Percentiles rank a stretch among this genome's conserved stretches.
Evolutionary conservation across 1,140 invertebrate species (phyloP).

Genomic region (Pseudomyrmex sp.): DNA sequence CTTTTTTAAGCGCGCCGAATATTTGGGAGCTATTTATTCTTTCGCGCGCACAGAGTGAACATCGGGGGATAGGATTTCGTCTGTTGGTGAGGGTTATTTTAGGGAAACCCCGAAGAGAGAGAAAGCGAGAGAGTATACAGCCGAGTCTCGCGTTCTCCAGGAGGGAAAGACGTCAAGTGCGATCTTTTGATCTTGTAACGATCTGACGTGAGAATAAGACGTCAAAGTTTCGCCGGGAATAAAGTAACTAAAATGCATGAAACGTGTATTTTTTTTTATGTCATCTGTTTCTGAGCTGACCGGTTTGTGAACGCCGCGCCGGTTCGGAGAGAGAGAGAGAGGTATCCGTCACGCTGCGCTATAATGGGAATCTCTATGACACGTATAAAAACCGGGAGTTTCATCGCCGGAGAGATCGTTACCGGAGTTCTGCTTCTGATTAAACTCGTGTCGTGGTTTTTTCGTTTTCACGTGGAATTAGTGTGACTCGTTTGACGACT

Average conservation of each 20-base stretch:
- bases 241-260: constrained; percentile 47
- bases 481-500: neutral
- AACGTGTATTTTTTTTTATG: constrained; percentile 30
- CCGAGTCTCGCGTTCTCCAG: neutral
- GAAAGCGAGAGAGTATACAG: neutral
- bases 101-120: neutral
- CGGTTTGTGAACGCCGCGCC: neutral
- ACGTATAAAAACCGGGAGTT: neutral
- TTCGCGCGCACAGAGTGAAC: neutral
- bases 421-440: neutral
- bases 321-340: neutral
- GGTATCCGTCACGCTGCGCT: constrained; percentile 20
- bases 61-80: neutral
- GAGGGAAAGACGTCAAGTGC: constrained; percentile 19
- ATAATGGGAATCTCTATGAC: constrained; percentile 34
- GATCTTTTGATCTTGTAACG: constrained; percentile 52
- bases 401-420: neutral
- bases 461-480: neutral
- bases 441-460: neutral
- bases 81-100: constrained; percentile 30
- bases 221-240: constrained; percentile 23
- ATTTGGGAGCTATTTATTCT: neutral
- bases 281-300: neutral
- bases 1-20: neutral
- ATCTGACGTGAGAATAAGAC: constrained; percentile 39